These are phyloP conservation scores for Lumbricus terrestris DNA, from an alignment of 2,888 invertebrate species.

Conservation along the genomic window DNA sequence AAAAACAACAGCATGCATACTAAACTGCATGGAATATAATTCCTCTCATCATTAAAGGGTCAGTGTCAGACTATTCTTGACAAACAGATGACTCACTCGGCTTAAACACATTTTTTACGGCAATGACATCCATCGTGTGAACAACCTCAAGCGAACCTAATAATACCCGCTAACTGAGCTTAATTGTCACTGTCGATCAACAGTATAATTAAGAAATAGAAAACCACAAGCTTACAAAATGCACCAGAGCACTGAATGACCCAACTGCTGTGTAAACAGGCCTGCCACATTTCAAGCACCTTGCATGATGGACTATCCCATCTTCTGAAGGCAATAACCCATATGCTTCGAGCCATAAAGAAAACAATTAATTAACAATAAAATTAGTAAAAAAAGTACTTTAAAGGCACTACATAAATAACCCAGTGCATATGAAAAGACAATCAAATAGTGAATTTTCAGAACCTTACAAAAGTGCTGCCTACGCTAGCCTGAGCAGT, in stretches of 20 bases:
- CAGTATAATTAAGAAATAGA: background rate
- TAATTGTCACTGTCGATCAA: background rate
- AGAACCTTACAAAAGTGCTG: too few relatives aligned
- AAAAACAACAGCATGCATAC: too few relatives aligned
- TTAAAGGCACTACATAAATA: too few relatives aligned
- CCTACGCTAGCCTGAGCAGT: too few relatives aligned
- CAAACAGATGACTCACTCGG: background rate
- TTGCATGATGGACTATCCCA: background rate
- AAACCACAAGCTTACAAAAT: background rate
- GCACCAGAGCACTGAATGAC: background rate
- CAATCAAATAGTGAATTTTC: too few relatives aligned
- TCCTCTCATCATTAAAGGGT: too few relatives aligned
- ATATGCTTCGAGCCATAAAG: too few relatives aligned
- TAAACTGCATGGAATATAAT: too few relatives aligned
- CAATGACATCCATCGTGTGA: background rate
- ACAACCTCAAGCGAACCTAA: background rate
- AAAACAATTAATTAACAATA: too few relatives aligned
- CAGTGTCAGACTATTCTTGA: background rate
- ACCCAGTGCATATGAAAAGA: too few relatives aligned
- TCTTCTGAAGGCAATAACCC: background rate
- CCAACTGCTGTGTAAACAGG: background rate
- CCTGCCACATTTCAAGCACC: background rate
- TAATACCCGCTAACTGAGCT: background rate
- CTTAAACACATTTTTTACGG: background rate
- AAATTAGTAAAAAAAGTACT: too few relatives aligned